Conservation (phyloP, 2,888 invertebrate genomes). For the Auanema freiburgensis region DNA sequence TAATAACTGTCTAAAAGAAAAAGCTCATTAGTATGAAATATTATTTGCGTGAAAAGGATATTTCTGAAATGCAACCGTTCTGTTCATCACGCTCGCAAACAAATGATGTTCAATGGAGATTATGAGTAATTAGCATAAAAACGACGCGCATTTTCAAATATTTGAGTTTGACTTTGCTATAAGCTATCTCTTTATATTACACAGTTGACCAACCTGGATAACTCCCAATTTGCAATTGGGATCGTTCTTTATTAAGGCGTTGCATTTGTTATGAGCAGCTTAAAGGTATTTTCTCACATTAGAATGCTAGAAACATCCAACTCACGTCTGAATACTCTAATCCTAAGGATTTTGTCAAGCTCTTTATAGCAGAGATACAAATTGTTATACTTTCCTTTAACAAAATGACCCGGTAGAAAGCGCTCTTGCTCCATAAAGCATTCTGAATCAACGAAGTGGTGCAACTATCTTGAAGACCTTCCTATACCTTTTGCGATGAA, state of each 20-base stretch:
- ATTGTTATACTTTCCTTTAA: constrained; percentile 5
- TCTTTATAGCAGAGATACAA: constrained; percentile 18
- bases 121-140: neutral
- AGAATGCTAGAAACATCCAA: no score
- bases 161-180: neutral
- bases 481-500: constrained; percentile 10
- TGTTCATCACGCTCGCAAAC: no score
- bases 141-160: neutral
- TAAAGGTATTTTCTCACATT: neutral
- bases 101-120: no score
- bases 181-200: neutral
- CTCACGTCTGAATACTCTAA: constrained; percentile 13
- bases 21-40: neutral
- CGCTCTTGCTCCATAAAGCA: constrained; percentile 13
- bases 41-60: neutral
- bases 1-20: constrained; percentile 1
- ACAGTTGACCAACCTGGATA: neutral
- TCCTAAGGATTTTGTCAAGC: constrained; percentile 9
- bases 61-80: neutral
- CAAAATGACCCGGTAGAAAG: constrained; percentile 13
- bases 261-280: neutral
- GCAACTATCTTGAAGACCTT: neutral
- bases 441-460: neutral
- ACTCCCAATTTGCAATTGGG: neutral
- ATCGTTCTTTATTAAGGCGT: neutral